Evolutionary conservation across 2,797 vertebrate species (phyloP).

Genomic region (Carapus acus): DNA sequence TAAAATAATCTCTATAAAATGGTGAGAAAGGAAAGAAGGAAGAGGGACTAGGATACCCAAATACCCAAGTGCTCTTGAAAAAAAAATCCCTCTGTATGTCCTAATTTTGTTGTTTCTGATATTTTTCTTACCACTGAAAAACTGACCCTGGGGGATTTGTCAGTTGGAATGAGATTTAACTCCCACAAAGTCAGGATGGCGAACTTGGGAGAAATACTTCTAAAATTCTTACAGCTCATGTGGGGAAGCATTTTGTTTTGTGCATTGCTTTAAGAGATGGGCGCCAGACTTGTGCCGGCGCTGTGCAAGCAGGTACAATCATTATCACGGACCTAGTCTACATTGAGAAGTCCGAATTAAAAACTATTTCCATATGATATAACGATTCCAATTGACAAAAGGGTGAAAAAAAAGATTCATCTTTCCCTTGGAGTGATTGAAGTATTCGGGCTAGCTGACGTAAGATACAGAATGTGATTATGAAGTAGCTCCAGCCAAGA

Average conservation of each 20-base stretch:
- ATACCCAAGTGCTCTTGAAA: conserved; percentile 34
- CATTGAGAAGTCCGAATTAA: conserved; percentile 31
- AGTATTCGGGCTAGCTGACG: conserved; percentile 24
- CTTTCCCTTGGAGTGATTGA: conserved; percentile 5
- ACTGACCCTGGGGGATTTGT: conserved; percentile 63
- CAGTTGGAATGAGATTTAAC: conserved; percentile 76
- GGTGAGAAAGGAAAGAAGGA: conserved; percentile 42
- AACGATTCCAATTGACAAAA: too few relatives aligned
- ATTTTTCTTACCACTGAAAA: conserved; percentile 35
- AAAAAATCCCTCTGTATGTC: conserved; percentile 58
- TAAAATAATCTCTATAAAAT: conserved; percentile 74
- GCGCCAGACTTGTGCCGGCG: conserved; percentile 66
- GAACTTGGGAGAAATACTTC: conserved; percentile 65
- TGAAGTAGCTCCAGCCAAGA: conserved; percentile 12
- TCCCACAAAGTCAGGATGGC: conserved; percentile 64
- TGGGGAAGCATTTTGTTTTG: conserved; percentile 58
- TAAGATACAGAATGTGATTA: conserved; percentile 22
- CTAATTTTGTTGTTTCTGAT: conserved; percentile 65
- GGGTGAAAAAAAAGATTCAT: too few relatives aligned
- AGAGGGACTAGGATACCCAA: conserved; percentile 30
- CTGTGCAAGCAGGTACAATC: conserved; percentile 66
- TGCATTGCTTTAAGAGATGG: conserved; percentile 62
- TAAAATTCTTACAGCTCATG: conserved; percentile 64
- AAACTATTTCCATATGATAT: conserved; percentile 28
- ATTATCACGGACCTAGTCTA: conserved; percentile 51